phyloP scores from a whole-genome alignment of 2,797 vertebrate species.

The Thalassophryne amazonica region DNA sequence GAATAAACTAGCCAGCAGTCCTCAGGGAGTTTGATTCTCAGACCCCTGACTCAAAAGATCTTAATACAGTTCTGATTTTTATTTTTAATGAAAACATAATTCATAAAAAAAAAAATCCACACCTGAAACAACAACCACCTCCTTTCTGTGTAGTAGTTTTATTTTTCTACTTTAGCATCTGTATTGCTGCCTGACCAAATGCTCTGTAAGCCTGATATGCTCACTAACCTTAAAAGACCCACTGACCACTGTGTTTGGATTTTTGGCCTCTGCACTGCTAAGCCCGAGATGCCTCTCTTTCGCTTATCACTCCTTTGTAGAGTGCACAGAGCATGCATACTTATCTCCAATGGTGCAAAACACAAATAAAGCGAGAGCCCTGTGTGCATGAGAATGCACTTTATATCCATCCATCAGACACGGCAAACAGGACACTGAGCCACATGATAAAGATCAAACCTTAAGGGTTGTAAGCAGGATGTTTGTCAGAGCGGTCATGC shows the following conservation, averaged over 20 bases:
- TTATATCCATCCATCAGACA: conserved; percentile 39
- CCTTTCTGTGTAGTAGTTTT: neutral
- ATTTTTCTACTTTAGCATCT: conserved; percentile 3
- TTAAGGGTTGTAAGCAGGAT: conserved; percentile 13
- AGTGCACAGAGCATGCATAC: conserved; percentile 41
- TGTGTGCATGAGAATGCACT: conserved; percentile 25
- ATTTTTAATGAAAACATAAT: neutral
- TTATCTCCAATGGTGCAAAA: conserved; percentile 69
- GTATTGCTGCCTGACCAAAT: neutral
- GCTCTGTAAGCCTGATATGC: conserved; percentile 5
- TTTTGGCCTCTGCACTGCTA: conserved; percentile 4
- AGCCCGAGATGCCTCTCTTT: conserved; percentile 14
- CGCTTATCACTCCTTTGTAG: conserved; percentile 54
- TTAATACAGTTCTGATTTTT: too few species aligned
- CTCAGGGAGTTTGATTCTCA: too few species aligned
- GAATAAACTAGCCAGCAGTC: too few species aligned
- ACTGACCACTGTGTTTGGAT: neutral
- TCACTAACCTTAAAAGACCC: conserved; percentile 11
- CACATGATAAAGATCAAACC: conserved; percentile 36
- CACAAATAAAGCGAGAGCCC: conserved; percentile 52
- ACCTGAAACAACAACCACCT: conserved; percentile 10
- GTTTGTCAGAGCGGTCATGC: neutral
- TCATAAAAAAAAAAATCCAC: conserved; percentile 1
- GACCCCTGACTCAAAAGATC: too few species aligned
- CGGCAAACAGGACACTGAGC: conserved; percentile 51